Conservation (phyloP, 37 sponge, comb jelly and placozoan species). For the Aphrocallistes beatrix region DNA sequence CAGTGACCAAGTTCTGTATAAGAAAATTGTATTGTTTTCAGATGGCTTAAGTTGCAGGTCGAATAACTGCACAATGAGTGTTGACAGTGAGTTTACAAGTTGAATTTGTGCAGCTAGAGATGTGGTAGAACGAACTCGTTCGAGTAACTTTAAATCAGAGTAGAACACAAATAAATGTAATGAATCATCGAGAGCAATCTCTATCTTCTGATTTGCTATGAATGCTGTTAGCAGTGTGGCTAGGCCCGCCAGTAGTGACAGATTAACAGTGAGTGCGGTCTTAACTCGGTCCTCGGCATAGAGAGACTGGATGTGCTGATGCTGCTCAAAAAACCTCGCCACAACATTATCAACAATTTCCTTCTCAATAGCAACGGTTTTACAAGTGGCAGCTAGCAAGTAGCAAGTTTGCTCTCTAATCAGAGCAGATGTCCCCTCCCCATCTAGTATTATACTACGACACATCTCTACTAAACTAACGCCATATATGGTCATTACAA, state of each 20-base stretch:
- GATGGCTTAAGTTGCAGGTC: background rate
- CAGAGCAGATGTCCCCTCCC: background rate
- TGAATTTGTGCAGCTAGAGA: background rate
- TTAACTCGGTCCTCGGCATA: background rate
- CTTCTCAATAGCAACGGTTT: background rate
- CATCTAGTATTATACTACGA: background rate
- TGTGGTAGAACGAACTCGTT: background rate
- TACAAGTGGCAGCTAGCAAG: background rate
- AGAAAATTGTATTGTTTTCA: background rate
- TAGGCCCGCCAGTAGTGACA: background rate
- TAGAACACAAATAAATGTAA: background rate
- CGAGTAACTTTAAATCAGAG: background rate
- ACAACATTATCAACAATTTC: background rate
- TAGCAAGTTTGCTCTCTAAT: background rate
- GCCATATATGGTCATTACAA: background rate
- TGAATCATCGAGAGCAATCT: background rate
- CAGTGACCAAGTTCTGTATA: background rate
- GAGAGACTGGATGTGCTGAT: background rate
- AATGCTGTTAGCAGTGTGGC: background rate
- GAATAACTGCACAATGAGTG: background rate
- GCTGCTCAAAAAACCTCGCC: background rate
- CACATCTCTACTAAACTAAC: background rate
- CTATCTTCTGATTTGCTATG: background rate
- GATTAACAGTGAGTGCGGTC: background rate
- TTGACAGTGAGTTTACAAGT: background rate